Conservation (phyloP, 2,888 invertebrate genomes). For the Sthenelais limicola region DNA sequence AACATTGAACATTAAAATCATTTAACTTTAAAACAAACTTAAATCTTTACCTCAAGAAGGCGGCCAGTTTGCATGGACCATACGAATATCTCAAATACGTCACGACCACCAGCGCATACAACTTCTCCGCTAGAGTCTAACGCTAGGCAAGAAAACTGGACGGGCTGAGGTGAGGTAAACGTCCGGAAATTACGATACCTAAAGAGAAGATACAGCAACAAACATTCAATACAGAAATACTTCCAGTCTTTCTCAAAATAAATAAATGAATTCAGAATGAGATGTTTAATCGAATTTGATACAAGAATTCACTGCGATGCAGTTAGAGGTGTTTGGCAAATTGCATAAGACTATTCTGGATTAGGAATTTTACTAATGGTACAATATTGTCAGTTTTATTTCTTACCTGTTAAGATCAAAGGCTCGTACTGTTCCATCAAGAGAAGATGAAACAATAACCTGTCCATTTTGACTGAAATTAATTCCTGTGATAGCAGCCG, state of each 20-base stretch:
- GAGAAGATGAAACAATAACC: constrained; percentile 91
- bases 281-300: no score
- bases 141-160: constrained; percentile 92
- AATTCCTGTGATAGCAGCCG: constrained; percentile 86
- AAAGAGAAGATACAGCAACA: constrained; percentile 49
- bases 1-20: no score
- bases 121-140: constrained; percentile 93
- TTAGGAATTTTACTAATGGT: no score
- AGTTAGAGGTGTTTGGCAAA: no score
- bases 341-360: no score
- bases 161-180: constrained; percentile 90
- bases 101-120: constrained; percentile 94
- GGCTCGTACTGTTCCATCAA: constrained; percentile 98
- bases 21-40: no score
- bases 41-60: constrained; percentile 86
- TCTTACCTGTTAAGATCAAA: constrained; percentile 90
- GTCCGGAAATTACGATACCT: constrained; percentile 99
- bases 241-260: no score
- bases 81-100: constrained; percentile 94
- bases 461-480: constrained; percentile 89
- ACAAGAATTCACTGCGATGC: no score
- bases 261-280: no score
- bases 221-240: no score
- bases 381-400: no score
- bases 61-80: constrained; percentile 96